Base-by-base conservation (phyloP, 2,888 invertebrate genomes). In the Cyaniris semiargus region DNA sequence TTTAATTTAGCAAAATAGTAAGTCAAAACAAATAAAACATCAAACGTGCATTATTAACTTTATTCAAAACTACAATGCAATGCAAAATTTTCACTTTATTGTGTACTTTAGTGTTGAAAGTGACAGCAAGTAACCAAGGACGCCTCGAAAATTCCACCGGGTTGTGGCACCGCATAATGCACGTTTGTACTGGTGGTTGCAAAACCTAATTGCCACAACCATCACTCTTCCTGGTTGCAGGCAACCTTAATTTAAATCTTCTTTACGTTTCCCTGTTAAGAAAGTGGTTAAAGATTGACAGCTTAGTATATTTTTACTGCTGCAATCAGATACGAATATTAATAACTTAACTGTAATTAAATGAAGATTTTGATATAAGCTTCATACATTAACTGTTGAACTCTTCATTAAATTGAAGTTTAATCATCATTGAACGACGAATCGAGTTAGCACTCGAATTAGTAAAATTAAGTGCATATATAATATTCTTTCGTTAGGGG, bases 51-150 rank as follows among this genome's bases (percentile, higher is more conserved):
- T 23, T 23, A 60, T 13, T 23, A 23, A 60, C 21, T 60, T 10
- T 4, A 60, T 10, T 60, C 21, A 23, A 60, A 60, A 58, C 21
- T 13, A 23, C 13, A 10, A 60, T 23, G 60, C 23, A 10, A 23
- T 60, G 60, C 60, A 23, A 60, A 60, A 60, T 60, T 60, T 60
- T 23, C 18, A 66, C 27, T 31, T 27, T 18, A 66, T 66, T 66
- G 66, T 66, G 13, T 66, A 66, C 27, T 66, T 66, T 31, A 66
- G 78, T 82, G 82, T 82, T 81, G 83, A 84, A 84, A 84, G 83
- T 82, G 79, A 79, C 79, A 78, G 80, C 75, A 78, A 70, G 66
- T 76, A 70, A 76, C 79, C 84, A 84, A 84, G 83, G 84, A 83
- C 82, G 79, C 66, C 48, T 81, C 80, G 77, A 77, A 71, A 82